Base-by-base conservation (phyloP, 2,888 invertebrate genomes). In the Onchidella celtica region DNA sequence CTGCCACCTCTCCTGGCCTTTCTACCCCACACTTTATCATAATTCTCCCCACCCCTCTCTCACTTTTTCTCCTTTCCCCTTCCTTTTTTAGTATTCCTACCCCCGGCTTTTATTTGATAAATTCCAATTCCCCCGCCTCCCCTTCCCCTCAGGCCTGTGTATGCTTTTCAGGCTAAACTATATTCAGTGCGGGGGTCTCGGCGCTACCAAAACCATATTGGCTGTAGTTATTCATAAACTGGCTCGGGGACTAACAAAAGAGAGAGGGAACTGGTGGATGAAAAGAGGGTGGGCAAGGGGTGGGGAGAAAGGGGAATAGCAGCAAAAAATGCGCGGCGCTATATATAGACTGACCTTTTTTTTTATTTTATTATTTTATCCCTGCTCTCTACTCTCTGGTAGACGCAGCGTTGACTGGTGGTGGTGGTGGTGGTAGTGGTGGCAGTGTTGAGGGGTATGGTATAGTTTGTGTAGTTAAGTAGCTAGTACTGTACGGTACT, bases 141-240 rank as follows among this genome's bases (percentile, higher is more conserved):
- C n/a, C n/a, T n/a, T n/a, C n/a, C n/a, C n/a, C n/a, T n/a, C n/a
- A n/a, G n/a, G n/a, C n/a, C 29, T 29, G 32, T 66, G 66, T 66
- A 66, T 66, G 66, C 66, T 66, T 66, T 66, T 66, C 66, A 66
- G 66, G 29, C 66, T 21, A 14, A n/a, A 61, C 55, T 27, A 27
- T 27, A 66, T 66, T 66, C 66, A 66, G 47, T 32, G 3, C 29
- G 32, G 9, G 29, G 9, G 29, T 9, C 9, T 47, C 24, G 29
- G 66, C 66, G 24, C 24, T 66, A 66, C 66, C 66, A 32, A 66
- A 66, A 66, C 66, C 66, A 66, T 66, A 66, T 66, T 66, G 66
- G 66, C 66, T 27, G 24, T 66, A 66, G 24, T 66, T 32, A 66
- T 66, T 29, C 66, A 66, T 29, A 47, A 6, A 47, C 66, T 14